These are phyloP conservation scores for Pterobdella sp. DNA, from an alignment of 2,888 invertebrate genomes.

Conservation along the genomic window DNA sequence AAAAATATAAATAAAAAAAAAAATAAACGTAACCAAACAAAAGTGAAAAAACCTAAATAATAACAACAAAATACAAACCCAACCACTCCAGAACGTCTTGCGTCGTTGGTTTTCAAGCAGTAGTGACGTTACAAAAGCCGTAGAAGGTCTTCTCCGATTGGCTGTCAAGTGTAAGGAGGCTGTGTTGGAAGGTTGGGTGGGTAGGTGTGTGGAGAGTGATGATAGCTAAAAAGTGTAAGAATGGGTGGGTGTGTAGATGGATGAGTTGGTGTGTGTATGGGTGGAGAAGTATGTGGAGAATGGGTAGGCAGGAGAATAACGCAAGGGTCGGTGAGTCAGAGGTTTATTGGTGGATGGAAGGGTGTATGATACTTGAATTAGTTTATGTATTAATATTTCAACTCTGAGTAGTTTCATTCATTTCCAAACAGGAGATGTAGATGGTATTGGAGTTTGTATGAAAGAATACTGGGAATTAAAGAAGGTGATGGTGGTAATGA, in stretches of 20 bases:
- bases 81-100: not conserved
- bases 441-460: not conserved
- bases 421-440: not conserved
- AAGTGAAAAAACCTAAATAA: no score
- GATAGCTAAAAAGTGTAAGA: no score
- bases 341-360: not conserved
- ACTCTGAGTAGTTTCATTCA: not conserved
- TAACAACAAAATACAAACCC: not conserved
- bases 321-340: not conserved
- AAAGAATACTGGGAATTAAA: conserved; percentile 8
- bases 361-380: not conserved
- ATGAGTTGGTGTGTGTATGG: not conserved
- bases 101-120: not conserved
- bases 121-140: not conserved
- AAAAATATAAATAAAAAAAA: no score
- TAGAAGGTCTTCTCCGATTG: conserved; percentile 4
- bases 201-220: not conserved
- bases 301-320: not conserved
- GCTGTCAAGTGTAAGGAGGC: conserved; percentile 11
- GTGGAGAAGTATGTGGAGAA: not conserved
- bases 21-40: no score
- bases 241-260: not conserved
- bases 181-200: not conserved
- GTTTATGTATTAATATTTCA: not conserved
- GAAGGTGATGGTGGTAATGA: not conserved